phyloP scores from a whole-genome alignment of 2,797 vertebrate genomes.

The Lates japonicus region DNA sequence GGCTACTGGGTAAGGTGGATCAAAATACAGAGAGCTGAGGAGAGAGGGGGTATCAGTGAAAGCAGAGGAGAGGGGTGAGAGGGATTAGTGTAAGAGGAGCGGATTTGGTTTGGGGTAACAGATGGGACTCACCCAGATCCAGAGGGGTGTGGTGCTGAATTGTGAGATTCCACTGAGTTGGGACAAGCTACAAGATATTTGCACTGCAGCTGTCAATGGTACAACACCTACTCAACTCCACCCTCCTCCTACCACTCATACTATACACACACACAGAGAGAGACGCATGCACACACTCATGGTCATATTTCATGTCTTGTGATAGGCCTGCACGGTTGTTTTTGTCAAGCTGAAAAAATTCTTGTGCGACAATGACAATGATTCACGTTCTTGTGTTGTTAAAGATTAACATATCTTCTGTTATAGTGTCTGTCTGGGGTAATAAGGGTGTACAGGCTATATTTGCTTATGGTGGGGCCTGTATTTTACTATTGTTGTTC shows the following conservation, averaged over 20 bases:
- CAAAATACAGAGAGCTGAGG: constrained; percentile 38
- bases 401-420: constrained; percentile 82
- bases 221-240: constrained; percentile 76
- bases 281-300: constrained; percentile 31
- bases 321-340: constrained; percentile 22
- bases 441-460: constrained; percentile 41
- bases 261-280: constrained; percentile 22
- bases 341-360: constrained; percentile 49
- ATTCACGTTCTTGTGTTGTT: constrained; percentile 69
- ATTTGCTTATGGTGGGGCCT: constrained; percentile 69
- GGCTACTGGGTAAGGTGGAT: constrained; percentile 45
- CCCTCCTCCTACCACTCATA: constrained; percentile 41
- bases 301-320: constrained; percentile 54
- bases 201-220: constrained; percentile 81
- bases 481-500: constrained; percentile 32
- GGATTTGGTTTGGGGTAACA: constrained; percentile 68
- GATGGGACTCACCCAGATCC: constrained; percentile 76
- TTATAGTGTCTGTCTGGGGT: constrained; percentile 44
- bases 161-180: constrained; percentile 77
- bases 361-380: constrained; percentile 60
- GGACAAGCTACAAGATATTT: constrained; percentile 71
- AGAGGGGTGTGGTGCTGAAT: constrained; percentile 77
- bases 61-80: constrained; percentile 34
- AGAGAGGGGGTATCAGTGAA: constrained; percentile 14
- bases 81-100: constrained; percentile 32